These are phyloP conservation scores for Epinephelus malabaricus DNA, from an alignment of 2,797 vertebrate genomes.

Conservation along the genomic window DNA sequence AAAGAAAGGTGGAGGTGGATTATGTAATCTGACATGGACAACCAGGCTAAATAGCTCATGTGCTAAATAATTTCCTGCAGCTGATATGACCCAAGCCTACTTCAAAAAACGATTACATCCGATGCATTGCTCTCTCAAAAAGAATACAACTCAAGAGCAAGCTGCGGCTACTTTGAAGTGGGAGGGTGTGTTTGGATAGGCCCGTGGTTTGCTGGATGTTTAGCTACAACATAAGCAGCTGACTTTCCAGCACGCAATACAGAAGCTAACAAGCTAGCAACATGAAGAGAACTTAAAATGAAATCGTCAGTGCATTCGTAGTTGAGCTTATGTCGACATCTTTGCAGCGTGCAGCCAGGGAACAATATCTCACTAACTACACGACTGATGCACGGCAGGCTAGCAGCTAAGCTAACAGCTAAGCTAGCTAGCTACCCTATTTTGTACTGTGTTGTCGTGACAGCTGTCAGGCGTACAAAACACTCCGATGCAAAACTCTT, in stretches of 20 bases:
- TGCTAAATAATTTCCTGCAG: conserved; percentile 29
- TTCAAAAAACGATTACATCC: neutral
- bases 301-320: neutral
- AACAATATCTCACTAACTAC: conserved; percentile 31
- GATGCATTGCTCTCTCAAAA: conserved; percentile 22
- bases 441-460: conserved; percentile 83
- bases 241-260: conserved; percentile 10
- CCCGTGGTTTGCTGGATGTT: conserved; percentile 65
- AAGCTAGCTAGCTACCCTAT: conserved; percentile 77
- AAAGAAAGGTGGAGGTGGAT: conserved; percentile 77
- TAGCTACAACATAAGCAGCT: conserved; percentile 40
- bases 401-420: conserved; percentile 71
- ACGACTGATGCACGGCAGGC: conserved; percentile 47
- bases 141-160: conserved; percentile 57
- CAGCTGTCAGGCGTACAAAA: conserved; percentile 85
- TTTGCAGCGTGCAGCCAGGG: neutral
- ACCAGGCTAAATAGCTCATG: conserved; percentile 22
- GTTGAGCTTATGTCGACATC: neutral
- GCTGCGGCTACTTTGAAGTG: conserved; percentile 72
- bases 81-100: neutral
- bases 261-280: conserved; percentile 13
- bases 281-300: neutral
- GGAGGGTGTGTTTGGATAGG: conserved; percentile 80
- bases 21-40: conserved; percentile 74
- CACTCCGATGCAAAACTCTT: conserved; percentile 74